Conservation (phyloP, 2,888 invertebrate species). For the Cecidostiba fungosa region DNA sequence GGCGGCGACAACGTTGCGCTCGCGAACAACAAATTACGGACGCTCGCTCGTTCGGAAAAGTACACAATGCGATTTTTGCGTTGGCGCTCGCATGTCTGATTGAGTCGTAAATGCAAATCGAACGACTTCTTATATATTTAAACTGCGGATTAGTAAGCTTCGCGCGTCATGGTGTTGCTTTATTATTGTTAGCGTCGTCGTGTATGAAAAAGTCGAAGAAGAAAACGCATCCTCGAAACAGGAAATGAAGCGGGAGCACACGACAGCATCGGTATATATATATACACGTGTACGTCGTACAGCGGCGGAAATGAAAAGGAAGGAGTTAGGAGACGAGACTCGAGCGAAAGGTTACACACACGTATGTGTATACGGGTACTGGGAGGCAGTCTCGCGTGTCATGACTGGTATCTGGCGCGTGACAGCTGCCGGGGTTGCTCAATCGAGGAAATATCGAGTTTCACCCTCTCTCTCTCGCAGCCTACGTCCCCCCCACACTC, state of each 20-base stretch:
- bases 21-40: not conserved
- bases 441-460: slow-evolving; percentile 77
- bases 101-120: not conserved
- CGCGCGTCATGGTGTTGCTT: not conserved
- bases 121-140: not conserved
- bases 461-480: slow-evolving; percentile 61
- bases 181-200: not conserved
- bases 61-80: not conserved
- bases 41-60: not conserved
- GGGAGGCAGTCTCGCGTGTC: slow-evolving; percentile 54
- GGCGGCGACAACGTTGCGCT: not conserved
- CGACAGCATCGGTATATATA: not conserved
- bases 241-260: slow-evolving; percentile 37
- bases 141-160: slow-evolving; percentile 7
- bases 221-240: not conserved
- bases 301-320: slow-evolving; percentile 38
- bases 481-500: too few species aligned
- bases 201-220: not conserved
- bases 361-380: slow-evolving; percentile 59
- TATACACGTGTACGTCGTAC: not conserved
- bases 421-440: slow-evolving; percentile 75
- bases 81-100: not conserved
- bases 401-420: slow-evolving; percentile 69
- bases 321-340: slow-evolving; percentile 26
- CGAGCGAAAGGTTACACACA: slow-evolving; percentile 1